A percentile compares a stretch with the other conserved stretches of the same genome.
Conservation (phyloP, 2,113 vertebrate genomes). For the Sceloporus tristichus region DNA sequence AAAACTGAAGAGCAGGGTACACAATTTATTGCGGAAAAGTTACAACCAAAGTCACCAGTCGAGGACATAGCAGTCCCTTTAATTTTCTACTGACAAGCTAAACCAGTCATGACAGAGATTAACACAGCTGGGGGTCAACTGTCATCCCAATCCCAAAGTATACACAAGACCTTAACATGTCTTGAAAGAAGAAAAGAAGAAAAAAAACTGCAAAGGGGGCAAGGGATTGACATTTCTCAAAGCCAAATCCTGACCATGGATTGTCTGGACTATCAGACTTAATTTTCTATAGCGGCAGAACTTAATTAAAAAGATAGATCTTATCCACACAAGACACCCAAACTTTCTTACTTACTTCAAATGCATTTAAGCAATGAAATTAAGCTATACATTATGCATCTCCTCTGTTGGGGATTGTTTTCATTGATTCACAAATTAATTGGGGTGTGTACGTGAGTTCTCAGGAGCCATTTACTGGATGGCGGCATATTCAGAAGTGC, state of each 20-base stretch:
- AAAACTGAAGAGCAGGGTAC: background rate
- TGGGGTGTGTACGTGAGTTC: background rate
- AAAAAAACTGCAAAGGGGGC: too few relatives aligned
- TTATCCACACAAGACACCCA: background rate
- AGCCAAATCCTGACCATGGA: background rate
- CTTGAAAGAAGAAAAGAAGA: background rate
- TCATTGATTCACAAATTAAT: slow-evolving; percentile 4
- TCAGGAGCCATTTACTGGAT: background rate
- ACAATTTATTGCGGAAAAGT: slow-evolving; percentile 2
- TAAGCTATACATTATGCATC: background rate
- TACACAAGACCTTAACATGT: background rate
- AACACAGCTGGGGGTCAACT: slow-evolving; percentile 8
- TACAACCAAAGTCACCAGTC: background rate
- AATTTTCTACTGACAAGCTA: background rate
- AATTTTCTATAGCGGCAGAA: slow-evolving; percentile 9
- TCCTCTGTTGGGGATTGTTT: background rate
- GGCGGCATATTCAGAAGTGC: background rate
- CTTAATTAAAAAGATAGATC: slow-evolving; percentile 5
- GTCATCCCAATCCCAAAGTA: background rate
- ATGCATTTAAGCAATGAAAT: background rate
- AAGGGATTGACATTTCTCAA: background rate
- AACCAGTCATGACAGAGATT: slow-evolving; percentile 4
- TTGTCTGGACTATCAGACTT: background rate
- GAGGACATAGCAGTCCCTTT: background rate
- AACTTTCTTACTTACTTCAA: slow-evolving; percentile 3